phyloP scores from a whole-genome alignment of 2,797 vertebrate genomes.

The Apogon talboti region DNA sequence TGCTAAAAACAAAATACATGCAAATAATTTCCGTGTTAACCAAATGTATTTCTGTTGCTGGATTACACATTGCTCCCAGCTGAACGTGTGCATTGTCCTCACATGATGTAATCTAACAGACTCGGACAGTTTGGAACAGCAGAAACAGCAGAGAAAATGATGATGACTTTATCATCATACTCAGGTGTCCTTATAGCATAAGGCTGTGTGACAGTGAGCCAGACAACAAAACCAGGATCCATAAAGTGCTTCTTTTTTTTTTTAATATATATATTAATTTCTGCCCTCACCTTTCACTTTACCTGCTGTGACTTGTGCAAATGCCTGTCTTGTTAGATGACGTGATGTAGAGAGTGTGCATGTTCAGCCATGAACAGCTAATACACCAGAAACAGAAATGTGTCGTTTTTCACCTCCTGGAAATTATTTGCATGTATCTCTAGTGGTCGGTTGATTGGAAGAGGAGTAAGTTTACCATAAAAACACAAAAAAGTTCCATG shows the following conservation, averaged over 20 bases:
- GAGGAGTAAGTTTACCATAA: too few relatives aligned
- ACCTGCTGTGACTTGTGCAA: conserved; percentile 2
- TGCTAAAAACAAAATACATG: background rate
- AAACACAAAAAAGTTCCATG: too few relatives aligned
- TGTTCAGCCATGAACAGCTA: too few relatives aligned
- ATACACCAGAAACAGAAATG: too few relatives aligned
- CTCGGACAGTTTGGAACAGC: background rate
- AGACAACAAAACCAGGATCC: background rate
- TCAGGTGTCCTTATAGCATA: background rate
- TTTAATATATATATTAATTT: too few relatives aligned
- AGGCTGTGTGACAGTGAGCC: background rate
- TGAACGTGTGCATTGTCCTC: background rate
- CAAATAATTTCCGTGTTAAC: conserved; percentile 21
- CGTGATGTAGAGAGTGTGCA: too few relatives aligned
- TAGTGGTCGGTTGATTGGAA: too few relatives aligned
- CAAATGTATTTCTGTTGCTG: background rate
- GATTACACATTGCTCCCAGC: background rate
- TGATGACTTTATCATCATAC: too few relatives aligned
- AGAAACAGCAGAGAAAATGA: background rate
- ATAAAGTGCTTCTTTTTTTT: background rate
- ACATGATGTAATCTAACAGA: background rate
- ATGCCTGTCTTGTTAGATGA: background rate
- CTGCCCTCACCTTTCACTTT: background rate
- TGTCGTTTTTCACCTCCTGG: too few relatives aligned
- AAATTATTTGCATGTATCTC: too few relatives aligned